Percentiles rank a stretch among this genome's conserved stretches.
These are phyloP conservation scores for Drosophila miranda DNA, from an alignment of 1,140 invertebrate genomes.

Conservation along the genomic window DNA sequence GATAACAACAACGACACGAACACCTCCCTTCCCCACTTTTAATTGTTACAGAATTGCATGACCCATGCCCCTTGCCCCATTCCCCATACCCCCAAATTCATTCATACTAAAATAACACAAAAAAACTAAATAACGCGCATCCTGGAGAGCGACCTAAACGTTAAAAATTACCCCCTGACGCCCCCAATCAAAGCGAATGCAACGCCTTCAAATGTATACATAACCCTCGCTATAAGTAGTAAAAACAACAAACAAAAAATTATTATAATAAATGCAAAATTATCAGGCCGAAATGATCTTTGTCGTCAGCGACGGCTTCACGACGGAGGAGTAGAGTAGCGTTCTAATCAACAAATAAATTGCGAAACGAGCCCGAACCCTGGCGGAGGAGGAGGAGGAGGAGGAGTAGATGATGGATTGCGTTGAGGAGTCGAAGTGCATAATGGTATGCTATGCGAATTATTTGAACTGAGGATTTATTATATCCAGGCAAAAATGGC, in stretches of 20 bases:
- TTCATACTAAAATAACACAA: constrained; percentile 39
- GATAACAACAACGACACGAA: constrained; percentile 10
- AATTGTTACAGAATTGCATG: constrained; percentile 56
- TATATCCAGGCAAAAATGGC: constrained; percentile 43
- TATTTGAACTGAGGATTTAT: constrained; percentile 61
- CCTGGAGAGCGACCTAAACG: constrained; percentile 54
- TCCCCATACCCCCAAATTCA: constrained; percentile 6
- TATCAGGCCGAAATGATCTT: constrained; percentile 63
- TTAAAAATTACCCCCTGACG: not conserved
- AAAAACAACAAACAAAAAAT: constrained; percentile 25
- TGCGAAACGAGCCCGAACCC: constrained; percentile 33
- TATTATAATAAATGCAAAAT: constrained; percentile 20
- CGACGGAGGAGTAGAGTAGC: constrained; percentile 17
- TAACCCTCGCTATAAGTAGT: constrained; percentile 56
- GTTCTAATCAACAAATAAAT: constrained; percentile 65
- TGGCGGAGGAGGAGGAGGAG: constrained; percentile 12
- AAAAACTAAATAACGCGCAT: constrained; percentile 59
- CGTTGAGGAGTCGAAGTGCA: constrained; percentile 30
- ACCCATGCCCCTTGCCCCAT: not conserved
- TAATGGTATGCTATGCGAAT: constrained; percentile 49
- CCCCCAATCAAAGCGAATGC: too few species aligned
- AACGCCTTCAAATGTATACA: constrained; percentile 57
- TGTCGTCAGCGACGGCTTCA: constrained; percentile 41
- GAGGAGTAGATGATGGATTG: constrained; percentile 11
- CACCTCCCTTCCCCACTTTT: constrained; percentile 15